Evolutionary conservation across 2,113 vertebrate genomes (phyloP).

Genomic region (Pagrus major): DNA sequence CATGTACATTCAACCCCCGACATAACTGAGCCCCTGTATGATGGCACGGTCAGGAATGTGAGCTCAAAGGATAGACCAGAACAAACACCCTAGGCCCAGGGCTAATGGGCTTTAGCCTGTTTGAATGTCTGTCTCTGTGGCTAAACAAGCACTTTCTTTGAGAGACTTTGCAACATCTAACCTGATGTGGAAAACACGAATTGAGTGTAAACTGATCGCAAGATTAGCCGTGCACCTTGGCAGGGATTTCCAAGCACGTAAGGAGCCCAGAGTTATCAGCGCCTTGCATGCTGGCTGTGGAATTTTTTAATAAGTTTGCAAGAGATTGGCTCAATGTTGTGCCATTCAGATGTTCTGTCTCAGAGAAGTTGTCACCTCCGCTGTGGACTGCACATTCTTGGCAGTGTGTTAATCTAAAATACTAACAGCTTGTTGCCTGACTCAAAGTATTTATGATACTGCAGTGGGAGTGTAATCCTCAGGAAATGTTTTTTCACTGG

Average conservation of each 20-base stretch:
- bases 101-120: conserved; percentile 31
- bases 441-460: neutral
- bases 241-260: conserved; percentile 25
- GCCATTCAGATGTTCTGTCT: neutral
- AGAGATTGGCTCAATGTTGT: neutral
- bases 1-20: conserved; percentile 31
- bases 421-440: neutral
- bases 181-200: conserved; percentile 26
- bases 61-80: conserved; percentile 36
- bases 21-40: conserved; percentile 28
- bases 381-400: neutral
- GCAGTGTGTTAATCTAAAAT: neutral
- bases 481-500: neutral
- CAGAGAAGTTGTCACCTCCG: neutral
- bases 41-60: conserved; percentile 47
- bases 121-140: neutral
- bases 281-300: conserved; percentile 9
- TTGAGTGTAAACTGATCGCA: conserved; percentile 6
- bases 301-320: conserved; percentile 16
- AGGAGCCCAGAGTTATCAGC: conserved; percentile 21
- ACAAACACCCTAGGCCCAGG: conserved; percentile 19
- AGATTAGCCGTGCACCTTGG: conserved; percentile 25
- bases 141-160: conserved; percentile 29
- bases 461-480: neutral
- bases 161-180: conserved; percentile 14